Percentiles rank a stretch among this genome's conserved stretches.
Conservation (phyloP, 2,888 invertebrate genomes). For the Agonum fuliginosum region DNA sequence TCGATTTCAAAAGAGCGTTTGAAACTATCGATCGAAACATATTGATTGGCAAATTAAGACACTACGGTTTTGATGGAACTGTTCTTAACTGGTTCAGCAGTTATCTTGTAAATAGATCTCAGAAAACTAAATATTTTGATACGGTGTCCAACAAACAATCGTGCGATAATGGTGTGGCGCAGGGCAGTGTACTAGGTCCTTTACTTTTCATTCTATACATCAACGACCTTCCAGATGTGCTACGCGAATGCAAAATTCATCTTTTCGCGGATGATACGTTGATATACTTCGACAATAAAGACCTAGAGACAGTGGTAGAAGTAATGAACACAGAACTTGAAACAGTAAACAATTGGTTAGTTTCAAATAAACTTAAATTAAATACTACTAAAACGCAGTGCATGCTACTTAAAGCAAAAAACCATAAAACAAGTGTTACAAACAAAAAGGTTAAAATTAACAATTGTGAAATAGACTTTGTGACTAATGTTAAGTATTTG, state of each 20-base stretch:
- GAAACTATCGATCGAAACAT: slow-evolving; percentile 57
- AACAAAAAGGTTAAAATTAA: no score
- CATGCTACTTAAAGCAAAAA: no score
- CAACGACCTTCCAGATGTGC: neutral
- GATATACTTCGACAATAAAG: neutral
- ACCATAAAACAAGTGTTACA: no score
- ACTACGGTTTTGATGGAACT: neutral
- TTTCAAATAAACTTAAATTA: neutral
- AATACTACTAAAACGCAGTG: neutral
- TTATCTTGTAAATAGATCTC: neutral
- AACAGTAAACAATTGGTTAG: neutral
- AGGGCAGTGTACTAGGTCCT: slow-evolving; percentile 3
- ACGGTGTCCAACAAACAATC: neutral
- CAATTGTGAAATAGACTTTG: no score
- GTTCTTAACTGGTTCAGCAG: neutral
- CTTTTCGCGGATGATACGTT: neutral
- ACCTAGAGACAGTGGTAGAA: neutral
- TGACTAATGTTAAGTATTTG: no score
- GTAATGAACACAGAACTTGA: neutral
- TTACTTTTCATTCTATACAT: no score
- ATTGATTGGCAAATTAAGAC: slow-evolving; percentile 49
- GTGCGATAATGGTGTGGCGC: neutral
- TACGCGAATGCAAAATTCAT: neutral
- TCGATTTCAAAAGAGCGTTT: slow-evolving; percentile 61
- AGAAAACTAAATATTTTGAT: neutral